Base-by-base conservation (phyloP, 2,797 vertebrate species). In the Oreochromis mossambicus region DNA sequence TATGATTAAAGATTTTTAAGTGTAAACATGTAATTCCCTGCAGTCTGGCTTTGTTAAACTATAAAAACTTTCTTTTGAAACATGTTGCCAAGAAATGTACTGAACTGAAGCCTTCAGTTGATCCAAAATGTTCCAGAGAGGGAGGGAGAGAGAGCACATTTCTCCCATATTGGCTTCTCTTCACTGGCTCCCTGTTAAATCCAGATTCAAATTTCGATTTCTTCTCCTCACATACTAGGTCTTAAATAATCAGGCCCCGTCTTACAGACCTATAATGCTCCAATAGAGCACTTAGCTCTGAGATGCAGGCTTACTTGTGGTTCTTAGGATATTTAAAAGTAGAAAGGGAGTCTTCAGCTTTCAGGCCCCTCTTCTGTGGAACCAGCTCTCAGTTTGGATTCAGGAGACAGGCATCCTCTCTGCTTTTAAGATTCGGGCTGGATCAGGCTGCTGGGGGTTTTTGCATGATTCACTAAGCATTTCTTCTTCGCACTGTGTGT, bases 111-210 rank as follows among this genome's bases (percentile, higher is more conserved):
- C 32, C 58, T 63, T 12, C 32, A 36, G 58, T n/a, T 36, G 32
- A 63, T 7, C 17, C 6, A 63, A 36, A 63, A 63, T 63, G 10
- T 6, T 63, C 32, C 0, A 0, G 32, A n/a, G 55, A 58, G 56
- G 55, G 32, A 29, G 55, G 26, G 55, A 36, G 50, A n/a, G 50
- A n/a, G 32, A 36, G 17, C 58, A 61, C 17, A 61, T 0, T 61
- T 36, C 4, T n/a, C 32, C 32, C 32, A 36, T 36, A 36, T 36
- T 63, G 58, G 58, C 58, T 63, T 63, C 32, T 61, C 17, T 34
- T 36, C 32, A 61, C 56, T 61, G 56, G 32, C 2, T 61, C 58
- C 32, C 10, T n/a, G 58, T 63, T 36, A 63, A 63, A 63, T 63
- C 10, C 58, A 36, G 17, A 63, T 7, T 36, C 58, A 63, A n/a